Conservation (phyloP, 2,797 vertebrate genomes). For the Neosilurus mollespiculum region DNA sequence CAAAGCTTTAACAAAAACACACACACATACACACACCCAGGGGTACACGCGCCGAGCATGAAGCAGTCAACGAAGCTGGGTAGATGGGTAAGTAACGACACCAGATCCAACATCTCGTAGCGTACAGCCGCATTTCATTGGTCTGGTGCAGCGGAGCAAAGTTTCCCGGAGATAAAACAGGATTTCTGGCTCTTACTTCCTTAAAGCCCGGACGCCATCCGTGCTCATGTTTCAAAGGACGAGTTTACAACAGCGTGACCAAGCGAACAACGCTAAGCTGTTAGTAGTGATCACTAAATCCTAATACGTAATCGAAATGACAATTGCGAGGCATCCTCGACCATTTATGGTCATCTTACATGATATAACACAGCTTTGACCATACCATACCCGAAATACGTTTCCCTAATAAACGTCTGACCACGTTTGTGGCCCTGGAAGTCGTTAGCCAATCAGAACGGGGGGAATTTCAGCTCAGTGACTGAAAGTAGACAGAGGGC, state of each 20-base stretch:
- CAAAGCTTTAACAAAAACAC: background rate
- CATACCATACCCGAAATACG: too few species aligned
- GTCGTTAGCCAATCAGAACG: background rate
- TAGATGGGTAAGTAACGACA: background rate
- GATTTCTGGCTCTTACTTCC: constrained; percentile 36
- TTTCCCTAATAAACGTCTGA: too few species aligned
- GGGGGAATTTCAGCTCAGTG: background rate
- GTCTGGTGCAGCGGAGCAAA: constrained; percentile 2
- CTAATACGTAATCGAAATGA: too few species aligned
- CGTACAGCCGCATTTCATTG: background rate
- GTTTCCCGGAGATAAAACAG: constrained; percentile 15
- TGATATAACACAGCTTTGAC: too few species aligned
- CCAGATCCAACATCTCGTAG: background rate
- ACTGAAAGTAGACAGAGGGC: background rate
- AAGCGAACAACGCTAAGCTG: background rate
- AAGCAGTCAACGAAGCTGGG: background rate
- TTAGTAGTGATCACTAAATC: too few species aligned
- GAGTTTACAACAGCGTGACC: background rate
- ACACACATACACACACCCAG: too few species aligned
- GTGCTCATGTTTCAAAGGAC: constrained; percentile 39
- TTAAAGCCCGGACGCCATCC: constrained; percentile 37
- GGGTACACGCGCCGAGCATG: background rate
- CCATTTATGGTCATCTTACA: too few species aligned
- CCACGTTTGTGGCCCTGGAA: background rate
- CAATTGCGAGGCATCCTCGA: too few species aligned